Base-by-base conservation (phyloP, 2,113 vertebrate genomes). In the Nothobranchius furzeri region DNA sequence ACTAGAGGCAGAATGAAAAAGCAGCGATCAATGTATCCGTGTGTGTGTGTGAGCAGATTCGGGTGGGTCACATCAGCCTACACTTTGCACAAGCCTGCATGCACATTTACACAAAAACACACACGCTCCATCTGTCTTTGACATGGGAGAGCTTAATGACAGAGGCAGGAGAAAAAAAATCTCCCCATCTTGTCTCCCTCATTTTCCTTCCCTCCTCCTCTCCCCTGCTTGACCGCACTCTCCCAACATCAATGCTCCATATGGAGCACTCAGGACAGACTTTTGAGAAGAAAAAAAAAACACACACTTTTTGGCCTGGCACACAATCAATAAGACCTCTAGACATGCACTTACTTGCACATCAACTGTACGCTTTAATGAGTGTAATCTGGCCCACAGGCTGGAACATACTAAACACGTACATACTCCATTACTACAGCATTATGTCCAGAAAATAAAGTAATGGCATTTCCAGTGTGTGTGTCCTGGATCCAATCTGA, bases 121-220 rank as follows among this genome's bases (percentile, higher is more conserved):
- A 83, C 76, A 81, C 81, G 78, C 83, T 87, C 87, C 85, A 87
- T 89, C 89, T 88, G 89, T 85, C 87, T 90, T 90, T 90, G 89
- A 91, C 90, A 90, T 89, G 84, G 81, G 88, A 92, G 85, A 90
- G 88, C 88, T 91, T 92, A 92, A 92, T 92, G 89, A 93, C 91
- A 92, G 91, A 91, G 84, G 82, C 76, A 82, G 80, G 82, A 89
- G 78, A 85, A 86, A 86, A 90, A 81, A 85, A 65, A 54, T 69
- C 55, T 76, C 73, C 66, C 59, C 57, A 56, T 69, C 58, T 59
- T 54, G 60, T 61, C 60, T 70, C 70, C 64, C 68, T 64, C 68
- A 79, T 73, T 70, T 74, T 78, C 81, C 60, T 56, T 47, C 70
- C 42, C 76, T 70, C 76, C 55, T 55, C 76, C 63, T 74, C 76